phyloP scores from a whole-genome alignment of 2,113 vertebrate species.

The Peromyscus californicus region DNA sequence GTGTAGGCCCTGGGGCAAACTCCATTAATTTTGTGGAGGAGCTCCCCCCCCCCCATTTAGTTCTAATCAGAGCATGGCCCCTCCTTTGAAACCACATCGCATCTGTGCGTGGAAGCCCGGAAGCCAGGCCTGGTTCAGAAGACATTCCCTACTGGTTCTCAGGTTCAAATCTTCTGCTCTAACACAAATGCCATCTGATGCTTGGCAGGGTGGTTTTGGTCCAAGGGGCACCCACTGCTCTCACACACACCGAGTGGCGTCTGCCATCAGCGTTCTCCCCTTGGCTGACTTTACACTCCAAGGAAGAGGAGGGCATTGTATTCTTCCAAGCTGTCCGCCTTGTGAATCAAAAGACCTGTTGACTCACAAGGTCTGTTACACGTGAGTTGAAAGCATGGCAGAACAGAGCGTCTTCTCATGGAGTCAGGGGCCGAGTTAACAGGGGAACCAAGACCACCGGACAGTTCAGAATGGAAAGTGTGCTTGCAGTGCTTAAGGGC shows the following conservation, averaged over 20 bases:
- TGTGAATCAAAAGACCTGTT: neutral
- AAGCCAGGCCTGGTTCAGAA: conserved; percentile 25
- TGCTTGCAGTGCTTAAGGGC: too few species aligned
- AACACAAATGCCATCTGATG: conserved; percentile 59
- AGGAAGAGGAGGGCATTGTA: neutral
- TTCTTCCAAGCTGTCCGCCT: neutral
- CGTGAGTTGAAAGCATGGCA: neutral
- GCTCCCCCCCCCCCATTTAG: neutral
- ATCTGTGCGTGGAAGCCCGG: conserved; percentile 53
- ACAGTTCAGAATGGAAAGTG: neutral
- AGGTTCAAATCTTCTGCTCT: neutral
- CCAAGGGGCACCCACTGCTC: neutral
- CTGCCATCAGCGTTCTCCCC: neutral
- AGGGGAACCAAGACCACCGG: neutral
- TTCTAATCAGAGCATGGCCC: conserved; percentile 37
- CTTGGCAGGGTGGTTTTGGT: neutral
- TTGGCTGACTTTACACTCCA: neutral
- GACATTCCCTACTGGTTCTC: neutral
- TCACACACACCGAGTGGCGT: neutral
- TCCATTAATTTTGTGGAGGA: neutral
- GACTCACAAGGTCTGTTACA: neutral
- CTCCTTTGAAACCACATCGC: conserved; percentile 16
- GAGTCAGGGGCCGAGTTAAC: neutral
- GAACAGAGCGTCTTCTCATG: neutral
- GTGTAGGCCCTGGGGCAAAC: neutral